Evolutionary conservation across 2,113 vertebrate genomes (phyloP), one percentile per base, ranked within the genome.

Genomic region (Bostrychus sinensis): DNA sequence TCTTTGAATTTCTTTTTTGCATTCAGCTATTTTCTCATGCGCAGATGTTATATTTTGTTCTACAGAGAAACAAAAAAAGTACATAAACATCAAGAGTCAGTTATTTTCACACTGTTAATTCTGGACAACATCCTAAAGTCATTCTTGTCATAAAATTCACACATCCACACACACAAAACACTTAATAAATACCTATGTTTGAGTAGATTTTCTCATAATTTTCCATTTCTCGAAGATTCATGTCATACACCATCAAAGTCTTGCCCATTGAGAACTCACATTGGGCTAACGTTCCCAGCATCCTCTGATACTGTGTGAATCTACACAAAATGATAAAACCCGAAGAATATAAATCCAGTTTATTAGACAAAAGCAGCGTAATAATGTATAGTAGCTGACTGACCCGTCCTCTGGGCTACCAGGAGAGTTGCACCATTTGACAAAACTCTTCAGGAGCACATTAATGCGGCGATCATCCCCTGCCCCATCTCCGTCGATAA

Each of bases 201-300:
- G 91, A 85, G 76, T 98, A 98, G 77, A 97, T 98, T 85, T 92
- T 95, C 88, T 98, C 97, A 75, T 99, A 99, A 66, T 98, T 99
- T 76, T 98, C 96, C 97, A 99, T 99, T 89, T 99, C 97, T 73
- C 92, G 92, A 37, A 98, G 93, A 86, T 99, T 99, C 97, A 99
- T 99, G 57, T 99, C 94, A 57, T 98, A 98, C 4, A 98, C 97
- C 66, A 98, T 92, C 57, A 98, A 86, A 1, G 97, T 99, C 89
- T 99, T 99, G 36, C 95, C 96, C 97, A 99, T 97, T 17, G 97
- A 98, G 89, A 96, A 99, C 75, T 98, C 97, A 85, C 97, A 99
- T 19, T 99, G 97, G 6, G 95, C 92, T 86, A 99, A 80, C 25
- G 91, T 97, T 22, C 94, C 94, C 77, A 98, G 72, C 97, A 99